Conservation (phyloP, 2,888 invertebrate species). For the Temnothorax ravouxi region DNA sequence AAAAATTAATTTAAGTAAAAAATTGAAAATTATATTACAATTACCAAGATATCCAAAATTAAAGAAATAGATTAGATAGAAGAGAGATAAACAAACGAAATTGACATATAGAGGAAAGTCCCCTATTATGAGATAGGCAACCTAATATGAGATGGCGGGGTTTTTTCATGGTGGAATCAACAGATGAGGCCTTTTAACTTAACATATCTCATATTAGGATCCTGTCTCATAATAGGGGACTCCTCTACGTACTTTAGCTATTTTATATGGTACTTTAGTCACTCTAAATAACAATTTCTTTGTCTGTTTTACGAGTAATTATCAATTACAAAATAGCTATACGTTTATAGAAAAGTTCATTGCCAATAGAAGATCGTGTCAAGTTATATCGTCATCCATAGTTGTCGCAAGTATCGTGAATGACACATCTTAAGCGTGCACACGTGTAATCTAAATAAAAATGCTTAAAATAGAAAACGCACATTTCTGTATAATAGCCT, state of each 20-base stretch:
- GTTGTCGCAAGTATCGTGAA: too few species aligned
- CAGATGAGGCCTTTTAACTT: too few species aligned
- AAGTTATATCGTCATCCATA: neutral
- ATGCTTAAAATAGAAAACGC: conserved; percentile 1
- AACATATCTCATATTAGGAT: too few species aligned
- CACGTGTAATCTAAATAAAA: neutral
- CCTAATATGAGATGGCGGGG: too few species aligned
- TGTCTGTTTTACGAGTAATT: neutral
- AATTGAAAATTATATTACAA: neutral
- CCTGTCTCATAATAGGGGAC: too few species aligned
- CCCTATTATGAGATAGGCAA: too few species aligned
- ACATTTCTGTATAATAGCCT: conserved; percentile 11
- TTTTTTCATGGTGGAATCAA: too few species aligned
- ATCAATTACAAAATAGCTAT: neutral
- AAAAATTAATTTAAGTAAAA: neutral
- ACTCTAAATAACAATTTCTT: neutral
- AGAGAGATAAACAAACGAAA: neutral
- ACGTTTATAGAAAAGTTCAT: neutral
- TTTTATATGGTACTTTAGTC: neutral
- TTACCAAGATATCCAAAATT: neutral
- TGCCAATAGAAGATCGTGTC: conserved; percentile 13
- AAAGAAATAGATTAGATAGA: neutral
- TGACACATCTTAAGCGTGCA: neutral
- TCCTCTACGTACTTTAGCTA: neutral
- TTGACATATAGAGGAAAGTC: too few species aligned